Conservation (phyloP, 2,888 invertebrate genomes). For the Pseudeuparius sepicola region DNA sequence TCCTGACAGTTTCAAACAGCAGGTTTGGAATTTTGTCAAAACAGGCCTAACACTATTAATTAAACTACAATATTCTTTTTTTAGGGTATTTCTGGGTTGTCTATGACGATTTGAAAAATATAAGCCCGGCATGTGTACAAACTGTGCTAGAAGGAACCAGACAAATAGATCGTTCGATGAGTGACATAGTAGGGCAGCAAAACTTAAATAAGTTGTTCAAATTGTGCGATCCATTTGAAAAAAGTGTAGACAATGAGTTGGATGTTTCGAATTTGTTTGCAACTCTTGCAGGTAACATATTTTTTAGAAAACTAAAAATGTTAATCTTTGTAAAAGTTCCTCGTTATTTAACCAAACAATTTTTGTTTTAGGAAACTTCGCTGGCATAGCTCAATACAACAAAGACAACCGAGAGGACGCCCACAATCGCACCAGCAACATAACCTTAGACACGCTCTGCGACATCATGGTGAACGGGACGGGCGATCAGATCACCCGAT, state of each 20-base stretch:
- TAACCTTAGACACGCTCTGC: conserved; percentile 76
- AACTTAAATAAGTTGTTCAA: conserved; percentile 65
- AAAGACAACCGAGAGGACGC: conserved; percentile 74
- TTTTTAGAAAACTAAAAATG: too few species aligned
- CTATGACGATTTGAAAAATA: conserved; percentile 56
- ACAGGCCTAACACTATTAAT: conserved; percentile 2
- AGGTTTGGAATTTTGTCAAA: too few species aligned
- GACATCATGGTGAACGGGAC: conserved; percentile 57
- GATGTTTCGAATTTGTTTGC: conserved; percentile 75
- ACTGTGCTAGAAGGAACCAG: conserved; percentile 42
- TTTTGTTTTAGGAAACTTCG: conserved; percentile 52
- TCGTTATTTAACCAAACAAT: neutral
- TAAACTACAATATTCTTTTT: conserved; percentile 23
- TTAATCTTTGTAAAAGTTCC: conserved; percentile 10
- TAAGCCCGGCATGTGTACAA: conserved; percentile 57
- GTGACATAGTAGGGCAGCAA: conserved; percentile 49
- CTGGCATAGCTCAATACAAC: conserved; percentile 89
- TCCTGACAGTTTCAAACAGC: too few species aligned
- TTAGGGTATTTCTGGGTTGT: conserved; percentile 79
- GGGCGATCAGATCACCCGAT: conserved; percentile 50
- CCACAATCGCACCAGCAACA: conserved; percentile 48
- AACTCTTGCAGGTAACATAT: conserved; percentile 70
- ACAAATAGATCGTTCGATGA: conserved; percentile 54
- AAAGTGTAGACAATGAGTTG: conserved; percentile 48
- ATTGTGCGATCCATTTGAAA: conserved; percentile 63